Conservation (phyloP, 2,888 invertebrate species). For the Cerastis leucographa region DNA sequence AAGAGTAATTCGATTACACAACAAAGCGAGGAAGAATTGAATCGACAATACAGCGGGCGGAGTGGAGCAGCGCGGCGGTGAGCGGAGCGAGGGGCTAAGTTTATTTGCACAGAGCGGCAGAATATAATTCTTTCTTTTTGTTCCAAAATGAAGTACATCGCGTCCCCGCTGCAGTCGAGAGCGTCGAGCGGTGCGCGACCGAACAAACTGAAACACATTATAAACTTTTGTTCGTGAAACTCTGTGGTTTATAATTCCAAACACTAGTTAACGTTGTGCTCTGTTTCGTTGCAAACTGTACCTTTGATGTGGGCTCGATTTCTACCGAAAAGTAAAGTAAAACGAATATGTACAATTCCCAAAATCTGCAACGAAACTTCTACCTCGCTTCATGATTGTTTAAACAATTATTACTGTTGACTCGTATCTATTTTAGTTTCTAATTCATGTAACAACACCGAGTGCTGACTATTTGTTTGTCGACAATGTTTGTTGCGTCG, state of each 20-base stretch:
- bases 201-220: constrained; percentile 41
- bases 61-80: constrained; percentile 15
- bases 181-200: constrained; percentile 9
- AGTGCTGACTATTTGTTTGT: constrained; percentile 3
- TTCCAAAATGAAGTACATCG: constrained; percentile 6
- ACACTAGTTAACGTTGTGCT: constrained; percentile 7
- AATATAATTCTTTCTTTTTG: constrained; percentile 28
- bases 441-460: not conserved
- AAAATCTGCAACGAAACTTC: not conserved
- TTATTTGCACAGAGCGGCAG: constrained; percentile 21
- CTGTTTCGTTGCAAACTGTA: not conserved
- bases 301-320: not conserved
- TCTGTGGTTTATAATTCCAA: constrained; percentile 2
- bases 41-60: too few species aligned
- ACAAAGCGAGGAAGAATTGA: constrained; percentile 68
- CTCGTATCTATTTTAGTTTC: not conserved
- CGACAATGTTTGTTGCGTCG: not conserved
- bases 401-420: not conserved
- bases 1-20: constrained; percentile 69
- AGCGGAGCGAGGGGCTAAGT: not conserved
- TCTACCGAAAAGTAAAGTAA: not conserved
- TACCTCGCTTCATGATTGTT: not conserved
- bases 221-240: constrained; percentile 19
- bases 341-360: not conserved
- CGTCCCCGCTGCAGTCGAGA: not conserved